A percentile compares a stretch with the other conserved stretches of the same genome.
These are phyloP conservation scores for Microplitis manilae DNA, from an alignment of 2,888 invertebrate genomes.

Conservation along the genomic window DNA sequence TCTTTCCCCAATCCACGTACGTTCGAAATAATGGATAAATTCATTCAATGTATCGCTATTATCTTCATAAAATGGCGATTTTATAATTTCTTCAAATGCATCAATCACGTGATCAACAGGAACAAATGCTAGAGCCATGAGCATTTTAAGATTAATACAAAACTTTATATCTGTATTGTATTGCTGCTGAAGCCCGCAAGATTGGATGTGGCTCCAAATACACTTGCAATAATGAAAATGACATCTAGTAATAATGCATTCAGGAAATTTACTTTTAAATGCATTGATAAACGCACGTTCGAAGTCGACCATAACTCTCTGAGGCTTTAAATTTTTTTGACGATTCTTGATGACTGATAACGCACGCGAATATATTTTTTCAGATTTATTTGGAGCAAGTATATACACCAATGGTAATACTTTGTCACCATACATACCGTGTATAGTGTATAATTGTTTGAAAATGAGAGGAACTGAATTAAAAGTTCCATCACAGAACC, in stretches of 20 bases:
- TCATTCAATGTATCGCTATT: slow-evolving; percentile 2
- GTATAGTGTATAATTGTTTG: slow-evolving; percentile 26
- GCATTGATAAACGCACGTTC: slow-evolving; percentile 20
- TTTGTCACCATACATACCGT: slow-evolving; percentile 30
- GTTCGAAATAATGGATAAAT: slow-evolving; percentile 24
- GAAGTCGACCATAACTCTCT: slow-evolving; percentile 18
- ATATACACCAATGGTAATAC: slow-evolving; percentile 30
- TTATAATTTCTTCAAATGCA: slow-evolving; percentile 17
- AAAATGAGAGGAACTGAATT: slow-evolving; percentile 31
- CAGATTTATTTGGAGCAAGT: neutral
- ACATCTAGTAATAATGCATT: slow-evolving; percentile 10
- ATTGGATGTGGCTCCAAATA: slow-evolving; percentile 43
- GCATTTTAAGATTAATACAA: slow-evolving; percentile 41
- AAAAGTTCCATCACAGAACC: slow-evolving; percentile 34
- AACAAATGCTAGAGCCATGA: slow-evolving; percentile 45
- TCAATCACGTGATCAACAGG: slow-evolving; percentile 21
- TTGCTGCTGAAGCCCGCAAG: slow-evolving; percentile 30
- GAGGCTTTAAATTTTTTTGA: slow-evolving; percentile 4
- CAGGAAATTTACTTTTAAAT: slow-evolving; percentile 8
- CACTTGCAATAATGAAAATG: slow-evolving; percentile 46
- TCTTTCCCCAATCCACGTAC: slow-evolving; percentile 28
- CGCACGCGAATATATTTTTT: slow-evolving; percentile 9
- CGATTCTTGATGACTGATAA: slow-evolving; percentile 2
- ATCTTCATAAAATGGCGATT: neutral
- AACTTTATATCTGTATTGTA: slow-evolving; percentile 42